Conservation (phyloP, 2,797 vertebrate species). For the Myotis pilosus region DNA sequence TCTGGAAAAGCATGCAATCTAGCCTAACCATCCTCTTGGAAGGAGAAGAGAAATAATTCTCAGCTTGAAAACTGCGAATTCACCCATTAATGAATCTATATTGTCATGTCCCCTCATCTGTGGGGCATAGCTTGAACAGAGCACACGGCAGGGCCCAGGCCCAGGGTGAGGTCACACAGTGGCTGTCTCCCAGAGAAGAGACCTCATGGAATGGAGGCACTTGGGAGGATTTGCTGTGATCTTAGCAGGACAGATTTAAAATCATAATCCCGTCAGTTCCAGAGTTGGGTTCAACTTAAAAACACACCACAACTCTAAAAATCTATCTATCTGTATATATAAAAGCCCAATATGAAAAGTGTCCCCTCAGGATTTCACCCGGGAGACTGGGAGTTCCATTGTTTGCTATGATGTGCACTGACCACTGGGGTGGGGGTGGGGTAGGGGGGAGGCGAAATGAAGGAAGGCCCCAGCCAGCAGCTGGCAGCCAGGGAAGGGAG, state of each 20-base stretch:
- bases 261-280: not conserved
- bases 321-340: too few species aligned
- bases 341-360: too few species aligned
- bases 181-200: not conserved
- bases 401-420: too few species aligned
- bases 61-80: not conserved
- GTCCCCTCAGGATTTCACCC: too few species aligned
- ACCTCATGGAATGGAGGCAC: not conserved
- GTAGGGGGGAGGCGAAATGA: too few species aligned
- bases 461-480: too few species aligned
- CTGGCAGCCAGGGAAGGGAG: too few species aligned
- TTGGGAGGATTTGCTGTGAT: not conserved
- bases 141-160: not conserved
- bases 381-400: too few species aligned
- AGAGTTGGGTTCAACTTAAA: not conserved
- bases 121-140: not conserved
- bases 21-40: not conserved
- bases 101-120: not conserved
- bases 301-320: not conserved
- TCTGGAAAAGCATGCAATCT: not conserved
- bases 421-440: too few species aligned
- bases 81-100: not conserved
- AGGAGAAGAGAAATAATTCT: slow-evolving; percentile 20
- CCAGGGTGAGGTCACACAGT: not conserved
- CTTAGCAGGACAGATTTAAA: not conserved